Percentiles rank a stretch among this genome's conserved stretches.
phyloP scores from a whole-genome alignment of 2,888 invertebrate species.

The Flexamia atlantica region DNA sequence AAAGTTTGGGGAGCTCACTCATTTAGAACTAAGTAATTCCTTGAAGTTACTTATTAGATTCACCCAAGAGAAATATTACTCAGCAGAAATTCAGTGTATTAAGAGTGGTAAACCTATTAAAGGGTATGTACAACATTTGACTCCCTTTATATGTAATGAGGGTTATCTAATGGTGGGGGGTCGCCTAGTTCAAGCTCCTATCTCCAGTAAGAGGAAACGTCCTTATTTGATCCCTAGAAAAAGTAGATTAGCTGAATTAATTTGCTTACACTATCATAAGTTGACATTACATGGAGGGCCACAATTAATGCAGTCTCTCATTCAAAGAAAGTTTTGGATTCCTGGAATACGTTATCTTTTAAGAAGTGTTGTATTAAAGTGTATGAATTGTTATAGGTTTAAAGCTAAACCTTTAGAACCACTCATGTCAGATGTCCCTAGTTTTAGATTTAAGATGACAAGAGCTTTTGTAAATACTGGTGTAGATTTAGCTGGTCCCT shows the following conservation, averaged over 20 bases:
- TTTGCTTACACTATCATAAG: conserved; percentile 26
- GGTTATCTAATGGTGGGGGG: conserved; percentile 16
- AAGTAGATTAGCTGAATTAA: conserved; percentile 19
- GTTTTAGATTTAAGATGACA: background rate
- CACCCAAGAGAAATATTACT: background rate
- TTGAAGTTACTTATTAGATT: conserved; percentile 4
- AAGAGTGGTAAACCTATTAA: no score
- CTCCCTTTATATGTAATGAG: background rate
- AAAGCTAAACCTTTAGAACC: conserved; percentile 22
- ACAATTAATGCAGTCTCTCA: conserved; percentile 4
- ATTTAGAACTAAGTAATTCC: background rate
- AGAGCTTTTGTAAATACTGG: conserved; percentile 13
- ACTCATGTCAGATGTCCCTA: conserved; percentile 17
- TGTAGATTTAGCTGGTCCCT: conserved; percentile 35
- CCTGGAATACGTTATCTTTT: conserved; percentile 1
- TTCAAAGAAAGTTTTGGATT: conserved; percentile 31
- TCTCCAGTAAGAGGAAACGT: background rate
- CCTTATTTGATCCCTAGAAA: background rate
- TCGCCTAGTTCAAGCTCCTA: background rate
- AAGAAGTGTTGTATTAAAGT: conserved; percentile 6
- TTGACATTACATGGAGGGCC: conserved; percentile 2
- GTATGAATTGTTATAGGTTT: conserved; percentile 27
- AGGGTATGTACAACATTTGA: background rate
- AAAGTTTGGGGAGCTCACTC: background rate
- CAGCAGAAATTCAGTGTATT: no score